Percentiles rank a stretch among this genome's conserved stretches.
phyloP scores from a whole-genome alignment of 2,113 vertebrate genomes.

The Ciconia stormi region DNA sequence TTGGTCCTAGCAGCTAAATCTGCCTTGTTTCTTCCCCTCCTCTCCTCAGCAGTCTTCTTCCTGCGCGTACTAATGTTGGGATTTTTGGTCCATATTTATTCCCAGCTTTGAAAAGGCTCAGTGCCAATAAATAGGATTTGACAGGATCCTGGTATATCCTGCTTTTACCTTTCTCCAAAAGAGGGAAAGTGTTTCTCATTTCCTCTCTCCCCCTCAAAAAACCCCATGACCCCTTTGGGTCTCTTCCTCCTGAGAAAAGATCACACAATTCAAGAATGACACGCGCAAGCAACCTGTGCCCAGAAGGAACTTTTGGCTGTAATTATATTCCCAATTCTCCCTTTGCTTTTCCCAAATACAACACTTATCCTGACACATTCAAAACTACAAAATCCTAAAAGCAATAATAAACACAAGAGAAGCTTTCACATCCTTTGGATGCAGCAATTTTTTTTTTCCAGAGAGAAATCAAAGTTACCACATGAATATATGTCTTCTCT shows the following conservation, averaged over 20 bases:
- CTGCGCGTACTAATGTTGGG: not conserved
- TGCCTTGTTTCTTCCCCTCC: not conserved
- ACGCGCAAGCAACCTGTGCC: not conserved
- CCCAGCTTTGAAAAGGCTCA: not conserved
- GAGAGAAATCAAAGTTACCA: not conserved
- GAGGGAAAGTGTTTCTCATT: slow-evolving; percentile 61
- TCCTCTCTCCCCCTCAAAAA: slow-evolving; percentile 17
- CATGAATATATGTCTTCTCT: not conserved
- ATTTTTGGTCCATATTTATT: slow-evolving; percentile 12
- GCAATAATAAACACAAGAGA: not conserved
- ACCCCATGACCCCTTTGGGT: slow-evolving; percentile 18
- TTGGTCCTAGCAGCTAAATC: not conserved
- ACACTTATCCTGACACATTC: not conserved
- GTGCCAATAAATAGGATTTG: slow-evolving; percentile 6
- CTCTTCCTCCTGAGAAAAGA: slow-evolving; percentile 47
- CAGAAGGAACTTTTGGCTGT: slow-evolving; percentile 6
- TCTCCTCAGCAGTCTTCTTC: not conserved
- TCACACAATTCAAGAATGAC: slow-evolving; percentile 41
- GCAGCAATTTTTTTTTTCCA: not conserved
- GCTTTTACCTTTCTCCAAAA: slow-evolving; percentile 63
- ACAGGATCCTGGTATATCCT: slow-evolving; percentile 55
- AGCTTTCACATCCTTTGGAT: not conserved
- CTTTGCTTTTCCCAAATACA: not conserved
- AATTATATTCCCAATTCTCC: not conserved
- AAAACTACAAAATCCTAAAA: not conserved